These are phyloP conservation scores for Poeciliopsis prolifica DNA, from an alignment of 2,113 vertebrate species.

Conservation along the genomic window DNA sequence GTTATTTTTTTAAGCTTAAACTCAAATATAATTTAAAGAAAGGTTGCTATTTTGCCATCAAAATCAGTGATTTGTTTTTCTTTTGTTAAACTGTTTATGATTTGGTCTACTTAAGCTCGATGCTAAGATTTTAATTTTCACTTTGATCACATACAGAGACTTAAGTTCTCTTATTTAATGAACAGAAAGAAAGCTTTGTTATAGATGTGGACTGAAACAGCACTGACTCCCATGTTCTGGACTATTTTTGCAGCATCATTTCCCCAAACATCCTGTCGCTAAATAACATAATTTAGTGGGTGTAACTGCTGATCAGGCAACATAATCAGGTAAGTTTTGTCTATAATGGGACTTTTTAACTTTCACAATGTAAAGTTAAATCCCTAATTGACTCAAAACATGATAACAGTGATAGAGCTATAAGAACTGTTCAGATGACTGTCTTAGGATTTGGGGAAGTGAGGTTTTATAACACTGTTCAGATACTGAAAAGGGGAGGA, in stretches of 20 bases:
- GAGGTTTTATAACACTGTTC: neutral
- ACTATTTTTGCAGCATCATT: neutral
- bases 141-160: neutral
- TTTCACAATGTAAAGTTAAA: neutral
- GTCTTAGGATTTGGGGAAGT: neutral
- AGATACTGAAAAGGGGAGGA: neutral
- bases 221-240: neutral
- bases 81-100: too few species aligned
- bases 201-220: too few species aligned
- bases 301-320: constrained; percentile 7
- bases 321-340: neutral
- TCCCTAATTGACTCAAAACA: constrained; percentile 4
- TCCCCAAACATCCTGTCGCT: neutral
- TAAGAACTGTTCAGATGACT: neutral
- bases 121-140: neutral
- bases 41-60: neutral
- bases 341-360: neutral
- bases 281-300: neutral
- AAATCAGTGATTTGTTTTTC: neutral
- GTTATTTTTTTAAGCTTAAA: neutral
- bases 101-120: neutral
- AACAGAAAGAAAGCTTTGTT: neutral
- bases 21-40: neutral
- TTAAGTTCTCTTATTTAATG: neutral
- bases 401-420: too few species aligned